phyloP scores from a whole-genome alignment of 2,113 vertebrate species.

The Saccopteryx leptura region DNA sequence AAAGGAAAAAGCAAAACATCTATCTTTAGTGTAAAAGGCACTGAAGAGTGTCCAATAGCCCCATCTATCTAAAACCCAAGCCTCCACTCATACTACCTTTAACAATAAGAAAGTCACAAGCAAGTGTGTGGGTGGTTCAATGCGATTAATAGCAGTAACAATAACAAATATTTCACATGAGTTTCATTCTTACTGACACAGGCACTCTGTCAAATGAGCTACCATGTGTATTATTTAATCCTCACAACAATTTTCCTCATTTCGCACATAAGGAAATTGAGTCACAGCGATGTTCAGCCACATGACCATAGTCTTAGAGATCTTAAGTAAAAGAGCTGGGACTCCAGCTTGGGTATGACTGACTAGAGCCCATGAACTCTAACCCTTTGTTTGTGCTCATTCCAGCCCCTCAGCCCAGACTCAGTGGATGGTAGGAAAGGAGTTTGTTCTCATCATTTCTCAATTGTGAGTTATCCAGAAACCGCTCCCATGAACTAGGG shows the following conservation, averaged over 20 bases:
- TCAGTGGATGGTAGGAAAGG: not conserved
- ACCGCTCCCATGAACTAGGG: not conserved
- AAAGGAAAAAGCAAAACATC: not conserved
- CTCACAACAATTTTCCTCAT: not conserved
- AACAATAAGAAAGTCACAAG: conserved; percentile 46
- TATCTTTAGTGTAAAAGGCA: not conserved
- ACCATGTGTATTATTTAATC: not conserved
- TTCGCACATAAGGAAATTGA: conserved; percentile 22
- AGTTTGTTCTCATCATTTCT: not conserved
- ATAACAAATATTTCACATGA: not conserved
- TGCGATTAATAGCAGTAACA: not conserved
- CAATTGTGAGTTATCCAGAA: not conserved
- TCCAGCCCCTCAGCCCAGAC: not conserved
- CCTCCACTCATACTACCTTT: not conserved
- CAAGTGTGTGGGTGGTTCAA: not conserved
- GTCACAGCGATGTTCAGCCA: not conserved
- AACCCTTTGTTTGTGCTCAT: not conserved
- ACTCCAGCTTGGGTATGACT: not conserved
- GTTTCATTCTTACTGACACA: not conserved
- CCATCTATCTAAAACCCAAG: not conserved
- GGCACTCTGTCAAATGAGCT: not conserved
- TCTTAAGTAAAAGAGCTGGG: not conserved
- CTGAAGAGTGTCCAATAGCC: not conserved
- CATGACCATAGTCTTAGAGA: not conserved
- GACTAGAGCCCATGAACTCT: not conserved